Evolutionary conservation across 2,888 invertebrate genomes (phyloP).

Genomic region (Eumerus sabulonum): DNA sequence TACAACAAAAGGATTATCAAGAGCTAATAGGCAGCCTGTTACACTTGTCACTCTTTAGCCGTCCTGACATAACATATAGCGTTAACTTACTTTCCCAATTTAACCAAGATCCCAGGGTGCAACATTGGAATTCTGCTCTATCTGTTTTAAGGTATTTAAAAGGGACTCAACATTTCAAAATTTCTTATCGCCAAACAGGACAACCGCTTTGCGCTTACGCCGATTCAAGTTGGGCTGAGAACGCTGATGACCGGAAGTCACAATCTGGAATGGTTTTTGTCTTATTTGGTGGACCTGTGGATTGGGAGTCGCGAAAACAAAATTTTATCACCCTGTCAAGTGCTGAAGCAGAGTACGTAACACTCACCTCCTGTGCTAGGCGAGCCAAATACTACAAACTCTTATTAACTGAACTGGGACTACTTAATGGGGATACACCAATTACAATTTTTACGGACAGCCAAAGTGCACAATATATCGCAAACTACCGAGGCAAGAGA

Average conservation of each 20-base stretch:
- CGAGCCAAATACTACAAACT: slow-evolving; percentile 11
- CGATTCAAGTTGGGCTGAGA: slow-evolving; percentile 20
- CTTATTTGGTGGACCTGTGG: slow-evolving; percentile 1
- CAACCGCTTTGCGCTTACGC: slow-evolving; percentile 1
- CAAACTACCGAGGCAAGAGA: slow-evolving; percentile 18
- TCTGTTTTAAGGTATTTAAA: slow-evolving; percentile 20
- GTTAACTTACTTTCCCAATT: slow-evolving; percentile 16
- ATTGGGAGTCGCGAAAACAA: slow-evolving; percentile 15
- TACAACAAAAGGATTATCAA: too few relatives aligned
- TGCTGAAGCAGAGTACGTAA: slow-evolving; percentile 17
- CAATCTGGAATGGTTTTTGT: slow-evolving; percentile 19
- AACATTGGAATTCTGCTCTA: slow-evolving; percentile 24
- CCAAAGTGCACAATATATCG: slow-evolving; percentile 22
- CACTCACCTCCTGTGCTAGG: slow-evolving; percentile 11
- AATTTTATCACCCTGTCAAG: slow-evolving; percentile 10
- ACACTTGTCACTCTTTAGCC: slow-evolving; percentile 18
- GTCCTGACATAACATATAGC: slow-evolving; percentile 9
- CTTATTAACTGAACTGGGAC: slow-evolving; percentile 5
- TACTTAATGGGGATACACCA: neutral
- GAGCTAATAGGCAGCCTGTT: too few relatives aligned
- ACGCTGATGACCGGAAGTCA: slow-evolving; percentile 12
- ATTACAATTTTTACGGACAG: slow-evolving; percentile 2
- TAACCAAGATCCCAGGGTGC: slow-evolving; percentile 31
- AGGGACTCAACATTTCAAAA: slow-evolving; percentile 9
- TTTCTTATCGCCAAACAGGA: slow-evolving; percentile 6